A percentile compares a stretch with the other conserved stretches of the same genome.
These are phyloP conservation scores for Aphidius ervi DNA, from an alignment of 1,140 invertebrate species.

Conservation along the genomic window DNA sequence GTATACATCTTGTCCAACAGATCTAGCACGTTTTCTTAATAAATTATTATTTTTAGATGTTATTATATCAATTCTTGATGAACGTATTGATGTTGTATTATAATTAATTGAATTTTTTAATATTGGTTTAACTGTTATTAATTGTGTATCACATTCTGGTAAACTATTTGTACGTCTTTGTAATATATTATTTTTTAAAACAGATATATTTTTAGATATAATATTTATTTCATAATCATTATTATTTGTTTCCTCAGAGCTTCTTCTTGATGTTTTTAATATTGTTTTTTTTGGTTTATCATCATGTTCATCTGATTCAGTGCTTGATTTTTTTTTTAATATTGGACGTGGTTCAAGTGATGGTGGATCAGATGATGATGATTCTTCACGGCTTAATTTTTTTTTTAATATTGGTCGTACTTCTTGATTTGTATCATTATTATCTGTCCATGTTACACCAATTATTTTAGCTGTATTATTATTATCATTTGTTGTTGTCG, in stretches of 20 bases:
- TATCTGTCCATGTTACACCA: constrained; percentile 43
- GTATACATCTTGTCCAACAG: constrained; percentile 32
- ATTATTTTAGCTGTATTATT: constrained; percentile 59
- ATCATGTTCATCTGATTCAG: constrained; percentile 73
- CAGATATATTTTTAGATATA: constrained; percentile 36
- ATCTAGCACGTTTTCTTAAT: constrained; percentile 37
- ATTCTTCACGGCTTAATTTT: constrained; percentile 59
- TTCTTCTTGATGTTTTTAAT: constrained; percentile 66
- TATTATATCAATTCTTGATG: constrained; percentile 21
- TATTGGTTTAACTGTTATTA: constrained; percentile 30
- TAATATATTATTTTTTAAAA: constrained; percentile 30
- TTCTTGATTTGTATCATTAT: constrained; percentile 36
- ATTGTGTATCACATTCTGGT: constrained; percentile 29
- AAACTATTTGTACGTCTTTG: constrained; percentile 26
- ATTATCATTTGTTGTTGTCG: too few species aligned
- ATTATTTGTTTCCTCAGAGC: constrained; percentile 49
- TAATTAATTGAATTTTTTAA: constrained; percentile 29
- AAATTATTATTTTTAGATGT: constrained; percentile 28
- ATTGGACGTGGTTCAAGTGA: constrained; percentile 60
- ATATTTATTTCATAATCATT: constrained; percentile 15
- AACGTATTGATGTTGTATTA: constrained; percentile 2
- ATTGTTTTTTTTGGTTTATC: constrained; percentile 72
- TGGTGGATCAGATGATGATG: constrained; percentile 40
- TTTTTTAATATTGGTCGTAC: constrained; percentile 79
- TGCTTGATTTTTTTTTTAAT: constrained; percentile 77